Conservation (phyloP, 2,113 vertebrate species). For the Callospermophilus lateralis region DNA sequence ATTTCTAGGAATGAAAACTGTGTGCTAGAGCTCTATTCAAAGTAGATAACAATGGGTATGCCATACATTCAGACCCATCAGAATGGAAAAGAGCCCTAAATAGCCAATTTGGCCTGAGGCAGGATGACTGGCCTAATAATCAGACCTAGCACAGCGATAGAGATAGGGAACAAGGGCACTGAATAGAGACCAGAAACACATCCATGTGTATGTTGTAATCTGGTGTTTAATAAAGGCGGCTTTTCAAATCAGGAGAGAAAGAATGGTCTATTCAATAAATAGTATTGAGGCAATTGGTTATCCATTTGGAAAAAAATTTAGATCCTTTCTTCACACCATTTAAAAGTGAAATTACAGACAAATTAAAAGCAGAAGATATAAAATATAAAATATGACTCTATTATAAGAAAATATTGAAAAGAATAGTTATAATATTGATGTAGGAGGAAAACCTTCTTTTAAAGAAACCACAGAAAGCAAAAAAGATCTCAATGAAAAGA, state of each 20-base stretch:
- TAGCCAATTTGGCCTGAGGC: constrained; percentile 73
- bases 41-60: constrained; percentile 55
- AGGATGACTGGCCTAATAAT: constrained; percentile 75
- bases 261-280: constrained; percentile 73
- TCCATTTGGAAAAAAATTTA: constrained; percentile 64
- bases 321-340: constrained; percentile 55
- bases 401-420: constrained; percentile 61
- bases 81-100: constrained; percentile 57
- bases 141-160: constrained; percentile 60
- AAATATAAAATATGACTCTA: neutral
- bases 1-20: constrained; percentile 60
- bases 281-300: constrained; percentile 64
- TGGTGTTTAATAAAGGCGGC: constrained; percentile 69
- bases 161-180: constrained; percentile 69
- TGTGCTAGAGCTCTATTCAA: constrained; percentile 58
- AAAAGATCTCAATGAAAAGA: constrained; percentile 57
- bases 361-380: constrained; percentile 64
- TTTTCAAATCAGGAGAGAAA: constrained; percentile 70
- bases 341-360: constrained; percentile 64
- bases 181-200: too few relatives aligned
- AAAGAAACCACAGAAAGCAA: constrained; percentile 51
- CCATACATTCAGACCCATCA: constrained; percentile 65
- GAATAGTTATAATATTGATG: constrained; percentile 56
- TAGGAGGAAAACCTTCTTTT: constrained; percentile 12
- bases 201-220: constrained; percentile 66